phyloP scores from a whole-genome alignment of 2,113 vertebrate genomes.

The Struthio camelus region DNA sequence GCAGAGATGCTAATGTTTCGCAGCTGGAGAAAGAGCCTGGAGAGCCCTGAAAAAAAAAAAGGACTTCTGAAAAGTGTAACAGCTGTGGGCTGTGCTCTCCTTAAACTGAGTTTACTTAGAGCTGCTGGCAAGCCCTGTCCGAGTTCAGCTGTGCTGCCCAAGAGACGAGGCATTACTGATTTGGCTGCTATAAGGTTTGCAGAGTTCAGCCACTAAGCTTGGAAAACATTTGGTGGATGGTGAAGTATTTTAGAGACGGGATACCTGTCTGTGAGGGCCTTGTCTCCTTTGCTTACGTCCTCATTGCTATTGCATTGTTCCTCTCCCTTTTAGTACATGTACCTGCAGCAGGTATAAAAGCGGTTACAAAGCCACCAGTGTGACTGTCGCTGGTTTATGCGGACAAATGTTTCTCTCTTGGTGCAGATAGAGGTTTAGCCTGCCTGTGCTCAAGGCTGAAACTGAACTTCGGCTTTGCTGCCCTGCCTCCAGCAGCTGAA shows the following conservation, averaged over 20 bases:
- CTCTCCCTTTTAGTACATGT: background rate
- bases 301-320: background rate
- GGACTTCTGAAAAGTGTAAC: background rate
- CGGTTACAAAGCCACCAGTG: background rate
- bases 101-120: background rate
- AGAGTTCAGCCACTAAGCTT: constrained; percentile 36
- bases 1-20: background rate
- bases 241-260: background rate
- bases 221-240: background rate
- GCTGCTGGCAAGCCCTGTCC: constrained; percentile 36
- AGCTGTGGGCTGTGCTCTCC: background rate
- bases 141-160: constrained; percentile 47
- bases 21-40: background rate
- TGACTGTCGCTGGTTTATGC: background rate
- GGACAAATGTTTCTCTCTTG: background rate
- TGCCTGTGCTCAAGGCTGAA: background rate
- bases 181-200: constrained; percentile 40
- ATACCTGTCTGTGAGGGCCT: background rate
- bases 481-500: background rate
- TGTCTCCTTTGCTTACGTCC: background rate
- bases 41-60: background rate
- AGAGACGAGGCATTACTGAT: constrained; percentile 51
- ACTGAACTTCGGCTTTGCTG: background rate
- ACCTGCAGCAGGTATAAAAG: background rate
- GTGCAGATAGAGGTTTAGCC: background rate